phyloP scores from a whole-genome alignment of 2,888 invertebrate species.

The Caenorhabditis panamensis region DNA sequence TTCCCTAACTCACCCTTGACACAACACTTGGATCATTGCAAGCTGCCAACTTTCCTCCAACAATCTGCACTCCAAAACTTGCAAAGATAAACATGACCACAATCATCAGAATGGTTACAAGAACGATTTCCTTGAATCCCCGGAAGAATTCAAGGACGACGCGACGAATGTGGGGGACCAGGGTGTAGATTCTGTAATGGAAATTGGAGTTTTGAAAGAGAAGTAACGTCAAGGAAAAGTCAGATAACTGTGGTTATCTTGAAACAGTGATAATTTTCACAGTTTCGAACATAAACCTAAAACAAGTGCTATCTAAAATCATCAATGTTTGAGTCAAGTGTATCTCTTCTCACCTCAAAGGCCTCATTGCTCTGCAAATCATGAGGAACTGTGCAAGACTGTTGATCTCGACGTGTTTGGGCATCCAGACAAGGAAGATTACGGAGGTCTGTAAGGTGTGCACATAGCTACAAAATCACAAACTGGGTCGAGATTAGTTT shows the following conservation, averaged over 20 bases:
- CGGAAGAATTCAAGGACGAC: slow-evolving; percentile 98
- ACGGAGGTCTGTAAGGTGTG: slow-evolving; percentile 89
- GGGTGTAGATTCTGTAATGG: slow-evolving; percentile 89
- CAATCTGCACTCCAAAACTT: slow-evolving; percentile 97
- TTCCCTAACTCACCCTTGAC: slow-evolving; percentile 65
- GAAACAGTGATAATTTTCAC: too few relatives aligned
- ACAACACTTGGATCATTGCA: slow-evolving; percentile 95
- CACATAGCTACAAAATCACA: too few relatives aligned
- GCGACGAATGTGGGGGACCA: slow-evolving; percentile 99
- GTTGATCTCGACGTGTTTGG: slow-evolving; percentile 91
- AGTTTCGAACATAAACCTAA: too few relatives aligned
- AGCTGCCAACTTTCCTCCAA: slow-evolving; percentile 94
- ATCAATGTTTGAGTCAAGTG: too few relatives aligned
- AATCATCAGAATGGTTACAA: slow-evolving; percentile 96
- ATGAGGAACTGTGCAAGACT: slow-evolving; percentile 95
- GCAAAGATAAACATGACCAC: slow-evolving; percentile 99
- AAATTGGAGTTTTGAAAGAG: neutral
- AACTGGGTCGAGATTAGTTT: too few relatives aligned
- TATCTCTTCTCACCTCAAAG: slow-evolving; percentile 81
- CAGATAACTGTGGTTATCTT: neutral
- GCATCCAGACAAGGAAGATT: slow-evolving; percentile 97
- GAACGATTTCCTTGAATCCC: slow-evolving; percentile 97
- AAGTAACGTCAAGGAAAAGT: neutral
- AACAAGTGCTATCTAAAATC: too few relatives aligned
- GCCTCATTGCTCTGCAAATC: slow-evolving; percentile 96